A percentile compares a stretch with the other conserved stretches of the same genome.
These are phyloP conservation scores for Dasyornis broadbenti DNA, from an alignment of 2,113 vertebrate genomes.

Conservation along the genomic window DNA sequence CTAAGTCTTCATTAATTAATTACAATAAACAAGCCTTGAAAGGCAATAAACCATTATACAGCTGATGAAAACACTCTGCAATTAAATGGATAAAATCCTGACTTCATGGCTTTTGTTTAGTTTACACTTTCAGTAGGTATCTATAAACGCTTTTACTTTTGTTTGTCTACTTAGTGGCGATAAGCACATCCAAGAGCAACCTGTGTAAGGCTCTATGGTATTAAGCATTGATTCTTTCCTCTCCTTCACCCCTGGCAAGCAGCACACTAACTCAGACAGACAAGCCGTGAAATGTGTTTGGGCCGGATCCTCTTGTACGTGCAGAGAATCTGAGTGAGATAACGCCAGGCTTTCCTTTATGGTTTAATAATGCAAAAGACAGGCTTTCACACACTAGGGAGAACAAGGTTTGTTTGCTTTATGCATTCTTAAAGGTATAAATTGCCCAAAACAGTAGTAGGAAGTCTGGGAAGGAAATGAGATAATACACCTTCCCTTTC, in stretches of 20 bases:
- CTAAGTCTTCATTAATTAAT: slow-evolving; percentile 1
- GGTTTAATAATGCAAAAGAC: slow-evolving; percentile 45
- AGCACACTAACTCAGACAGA: slow-evolving; percentile 32
- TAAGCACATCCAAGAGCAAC: slow-evolving; percentile 6
- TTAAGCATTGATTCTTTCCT: slow-evolving; percentile 40
- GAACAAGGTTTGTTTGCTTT: slow-evolving; percentile 42
- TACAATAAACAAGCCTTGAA: slow-evolving; percentile 27
- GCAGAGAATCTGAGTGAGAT: not conserved
- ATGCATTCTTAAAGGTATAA: slow-evolving; percentile 55
- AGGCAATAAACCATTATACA: not conserved
- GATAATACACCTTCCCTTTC: slow-evolving; percentile 56
- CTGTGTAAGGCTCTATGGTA: not conserved
- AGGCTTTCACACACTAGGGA: slow-evolving; percentile 25
- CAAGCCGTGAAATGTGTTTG: slow-evolving; percentile 40
- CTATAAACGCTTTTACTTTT: slow-evolving; percentile 6
- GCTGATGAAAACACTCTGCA: not conserved
- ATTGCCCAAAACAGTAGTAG: slow-evolving; percentile 58
- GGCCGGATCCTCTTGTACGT: slow-evolving; percentile 17
- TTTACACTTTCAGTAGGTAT: not conserved
- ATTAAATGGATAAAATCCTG: slow-evolving; percentile 25
- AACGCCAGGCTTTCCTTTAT: not conserved
- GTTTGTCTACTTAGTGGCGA: not conserved
- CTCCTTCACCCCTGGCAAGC: not conserved
- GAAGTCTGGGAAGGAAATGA: slow-evolving; percentile 63
- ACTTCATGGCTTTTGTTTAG: not conserved